A percentile compares a stretch with the other conserved stretches of the same genome.
Evolutionary conservation across 2,888 invertebrate genomes (phyloP).

Genomic region (Drosophila sordidapex): DNA sequence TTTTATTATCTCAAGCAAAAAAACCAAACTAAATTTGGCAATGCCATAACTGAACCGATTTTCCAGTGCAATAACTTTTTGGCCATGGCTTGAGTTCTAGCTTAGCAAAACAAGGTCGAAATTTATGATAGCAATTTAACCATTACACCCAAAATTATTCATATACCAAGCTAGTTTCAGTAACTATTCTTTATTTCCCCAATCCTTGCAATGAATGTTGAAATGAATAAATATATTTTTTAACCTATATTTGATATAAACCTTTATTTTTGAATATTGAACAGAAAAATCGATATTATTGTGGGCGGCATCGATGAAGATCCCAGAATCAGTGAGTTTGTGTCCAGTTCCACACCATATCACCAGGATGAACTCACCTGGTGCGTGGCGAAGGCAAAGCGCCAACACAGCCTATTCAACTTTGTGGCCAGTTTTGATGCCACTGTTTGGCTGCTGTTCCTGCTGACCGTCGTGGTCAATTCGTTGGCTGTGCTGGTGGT

Average conservation of each 20-base stretch:
- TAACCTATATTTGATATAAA: neutral
- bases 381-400: conserved; percentile 82
- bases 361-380: conserved; percentile 84
- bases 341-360: conserved; percentile 82
- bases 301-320: conserved; percentile 84
- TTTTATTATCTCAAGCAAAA: neutral
- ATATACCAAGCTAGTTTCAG: neutral
- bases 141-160: neutral
- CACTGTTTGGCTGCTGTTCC: conserved; percentile 56
- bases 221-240: neutral
- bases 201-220: neutral
- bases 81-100: neutral
- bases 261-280: neutral
- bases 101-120: neutral
- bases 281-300: conserved; percentile 81
- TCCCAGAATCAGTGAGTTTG: conserved; percentile 78
- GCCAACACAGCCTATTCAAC: conserved; percentile 78
- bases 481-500: conserved; percentile 60
- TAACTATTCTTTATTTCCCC: neutral
- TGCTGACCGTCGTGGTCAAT: conserved; percentile 59
- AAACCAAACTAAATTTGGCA: neutral
- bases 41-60: neutral
- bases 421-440: conserved; percentile 73
- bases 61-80: neutral
- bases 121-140: neutral